Conservation (phyloP, 2,113 vertebrate species). For the Planiliza haematocheilus region DNA sequence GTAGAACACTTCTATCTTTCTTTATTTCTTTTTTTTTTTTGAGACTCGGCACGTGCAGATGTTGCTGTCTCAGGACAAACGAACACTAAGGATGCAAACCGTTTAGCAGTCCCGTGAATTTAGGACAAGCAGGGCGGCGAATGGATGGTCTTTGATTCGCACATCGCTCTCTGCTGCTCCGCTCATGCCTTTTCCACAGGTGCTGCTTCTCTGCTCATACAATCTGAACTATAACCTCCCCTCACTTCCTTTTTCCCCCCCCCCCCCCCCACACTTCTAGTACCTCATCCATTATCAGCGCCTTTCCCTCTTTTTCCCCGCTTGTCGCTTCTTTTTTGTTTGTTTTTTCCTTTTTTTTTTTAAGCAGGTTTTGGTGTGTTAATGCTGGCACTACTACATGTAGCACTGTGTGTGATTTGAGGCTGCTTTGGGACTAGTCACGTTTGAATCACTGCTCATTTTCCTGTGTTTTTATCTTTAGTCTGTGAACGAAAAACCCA, state of each 20-base stretch:
- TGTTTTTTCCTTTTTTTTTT: conserved; percentile 17
- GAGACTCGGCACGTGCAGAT: conserved; percentile 38
- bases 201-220: conserved; percentile 77
- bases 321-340: neutral
- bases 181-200: conserved; percentile 69
- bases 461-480: conserved; percentile 24
- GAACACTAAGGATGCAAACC: conserved; percentile 63
- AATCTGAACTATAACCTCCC: conserved; percentile 63
- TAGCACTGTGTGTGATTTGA: conserved; percentile 24
- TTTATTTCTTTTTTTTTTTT: neutral
- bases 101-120: neutral
- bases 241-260: too few species aligned
- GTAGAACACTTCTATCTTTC: conserved; percentile 10
- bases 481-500: conserved; percentile 11
- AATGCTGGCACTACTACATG: conserved; percentile 13
- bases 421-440: neutral
- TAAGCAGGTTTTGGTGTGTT: conserved; percentile 46
- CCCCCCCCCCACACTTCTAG: conserved; percentile 5
- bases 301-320: conserved; percentile 14
- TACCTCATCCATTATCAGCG: conserved; percentile 44
- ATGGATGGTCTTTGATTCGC: neutral
- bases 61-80: conserved; percentile 28
- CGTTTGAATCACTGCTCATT: neutral
- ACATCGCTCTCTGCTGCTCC: conserved; percentile 37
- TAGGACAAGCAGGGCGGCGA: neutral